Percentiles rank a stretch among this genome's conserved stretches.
Evolutionary conservation across 2,888 invertebrate genomes (phyloP).

Genomic region (Girardia tigrina): DNA sequence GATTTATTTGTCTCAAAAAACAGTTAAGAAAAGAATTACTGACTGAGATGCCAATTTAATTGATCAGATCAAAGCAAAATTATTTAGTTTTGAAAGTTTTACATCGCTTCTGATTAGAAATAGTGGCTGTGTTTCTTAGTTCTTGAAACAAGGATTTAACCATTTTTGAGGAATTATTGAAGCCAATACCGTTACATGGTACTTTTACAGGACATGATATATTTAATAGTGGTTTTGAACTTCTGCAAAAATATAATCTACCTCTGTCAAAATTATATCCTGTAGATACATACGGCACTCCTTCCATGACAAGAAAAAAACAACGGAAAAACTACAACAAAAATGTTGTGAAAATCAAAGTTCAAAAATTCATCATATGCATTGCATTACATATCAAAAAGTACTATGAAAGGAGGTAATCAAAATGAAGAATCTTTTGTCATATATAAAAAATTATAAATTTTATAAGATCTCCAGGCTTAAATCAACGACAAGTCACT

Average conservation of each 20-base stretch:
- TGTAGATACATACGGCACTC: not conserved
- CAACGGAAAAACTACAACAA: not conserved
- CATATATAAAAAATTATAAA: too few relatives aligned
- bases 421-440: too few relatives aligned
- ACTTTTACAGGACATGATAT: slow-evolving; percentile 1
- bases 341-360: not conserved
- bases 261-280: not conserved
- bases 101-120: not conserved
- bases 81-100: not conserved
- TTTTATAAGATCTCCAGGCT: not conserved
- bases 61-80: not conserved
- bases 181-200: not conserved
- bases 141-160: not conserved
- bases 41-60: not conserved
- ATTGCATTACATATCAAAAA: too few relatives aligned
- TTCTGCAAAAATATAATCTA: too few relatives aligned
- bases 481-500: not conserved
- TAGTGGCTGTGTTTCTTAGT: not conserved
- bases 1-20: slow-evolving; percentile 6
- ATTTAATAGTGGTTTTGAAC: too few relatives aligned
- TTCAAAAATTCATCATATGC: not conserved
- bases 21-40: slow-evolving; percentile 4
- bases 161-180: slow-evolving; percentile 11
- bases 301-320: not conserved
- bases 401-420: too few relatives aligned